Evolutionary conservation across 2,113 vertebrate species (phyloP).

Genomic region (Scolopax mira): DNA sequence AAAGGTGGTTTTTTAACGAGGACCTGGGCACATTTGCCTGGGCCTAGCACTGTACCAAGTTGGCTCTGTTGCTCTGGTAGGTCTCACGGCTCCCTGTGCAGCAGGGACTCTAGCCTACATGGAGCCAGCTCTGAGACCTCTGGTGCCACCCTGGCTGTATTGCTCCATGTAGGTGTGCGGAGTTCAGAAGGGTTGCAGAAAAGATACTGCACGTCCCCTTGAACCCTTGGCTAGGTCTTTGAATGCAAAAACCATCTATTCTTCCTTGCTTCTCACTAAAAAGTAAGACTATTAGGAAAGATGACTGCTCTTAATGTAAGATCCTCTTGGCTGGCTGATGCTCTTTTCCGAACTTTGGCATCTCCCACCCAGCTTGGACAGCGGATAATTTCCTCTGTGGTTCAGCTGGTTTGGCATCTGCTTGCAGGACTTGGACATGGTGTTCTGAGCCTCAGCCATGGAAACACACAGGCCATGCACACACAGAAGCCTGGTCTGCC

Average conservation of each 20-base stretch:
- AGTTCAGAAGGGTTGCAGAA: not conserved
- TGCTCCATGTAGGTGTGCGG: not conserved
- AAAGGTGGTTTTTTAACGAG: not conserved
- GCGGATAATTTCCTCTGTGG: conserved; percentile 9
- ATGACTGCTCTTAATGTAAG: not conserved
- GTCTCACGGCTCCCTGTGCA: not conserved
- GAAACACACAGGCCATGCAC: not conserved
- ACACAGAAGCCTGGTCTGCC: not conserved
- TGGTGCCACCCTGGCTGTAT: fast-evolving
- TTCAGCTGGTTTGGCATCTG: conserved; percentile 19
- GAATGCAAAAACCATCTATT: not conserved
- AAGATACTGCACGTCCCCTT: not conserved
- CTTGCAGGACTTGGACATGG: conserved; percentile 6
- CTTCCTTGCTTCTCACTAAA: not conserved
- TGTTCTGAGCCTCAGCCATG: conserved; percentile 7
- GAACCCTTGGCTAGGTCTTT: not conserved
- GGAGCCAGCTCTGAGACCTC: not conserved
- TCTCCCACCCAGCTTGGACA: not conserved
- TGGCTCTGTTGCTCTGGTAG: not conserved
- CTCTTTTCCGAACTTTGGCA: conserved; percentile 25
- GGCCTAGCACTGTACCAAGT: not conserved
- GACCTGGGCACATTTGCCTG: not conserved
- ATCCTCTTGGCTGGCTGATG: not conserved
- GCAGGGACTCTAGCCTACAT: not conserved
- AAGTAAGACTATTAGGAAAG: not conserved